These are phyloP conservation scores for Gorsachius goisagi DNA, from an alignment of 2,113 vertebrate genomes.

Conservation along the genomic window DNA sequence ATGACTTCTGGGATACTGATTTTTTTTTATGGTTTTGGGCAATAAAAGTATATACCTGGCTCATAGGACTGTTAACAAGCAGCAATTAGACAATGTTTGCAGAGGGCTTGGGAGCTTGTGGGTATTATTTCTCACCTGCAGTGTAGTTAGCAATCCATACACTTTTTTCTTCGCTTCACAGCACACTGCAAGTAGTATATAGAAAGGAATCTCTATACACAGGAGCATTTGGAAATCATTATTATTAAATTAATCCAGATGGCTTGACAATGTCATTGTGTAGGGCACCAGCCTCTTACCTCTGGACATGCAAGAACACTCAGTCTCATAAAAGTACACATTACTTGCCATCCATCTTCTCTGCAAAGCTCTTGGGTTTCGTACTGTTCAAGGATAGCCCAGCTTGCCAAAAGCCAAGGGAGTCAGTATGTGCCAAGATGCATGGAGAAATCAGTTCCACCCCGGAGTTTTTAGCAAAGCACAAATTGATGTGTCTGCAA, in stretches of 20 bases:
- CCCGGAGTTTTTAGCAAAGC: not conserved
- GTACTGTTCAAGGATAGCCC: not conserved
- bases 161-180: not conserved
- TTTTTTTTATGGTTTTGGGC: not conserved
- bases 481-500: not conserved
- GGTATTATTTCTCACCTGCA: not conserved
- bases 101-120: not conserved
- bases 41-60: not conserved
- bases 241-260: not conserved
- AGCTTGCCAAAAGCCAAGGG: not conserved
- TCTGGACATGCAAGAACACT: not conserved
- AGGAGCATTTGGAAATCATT: not conserved
- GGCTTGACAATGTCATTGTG: not conserved
- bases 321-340: not conserved
- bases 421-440: not conserved
- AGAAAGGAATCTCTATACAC: not conserved
- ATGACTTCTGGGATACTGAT: not conserved
- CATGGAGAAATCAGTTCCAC: not conserved
- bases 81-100: not conserved
- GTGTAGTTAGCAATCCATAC: not conserved
- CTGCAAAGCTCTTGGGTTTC: not conserved
- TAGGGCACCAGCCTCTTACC: not conserved
- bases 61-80: not conserved
- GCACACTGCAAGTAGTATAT: not conserved
- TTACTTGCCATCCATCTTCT: not conserved